phyloP scores from a whole-genome alignment of 92 coral and sea anemone genomes.

The Chrysogorgia sp. region DNA sequence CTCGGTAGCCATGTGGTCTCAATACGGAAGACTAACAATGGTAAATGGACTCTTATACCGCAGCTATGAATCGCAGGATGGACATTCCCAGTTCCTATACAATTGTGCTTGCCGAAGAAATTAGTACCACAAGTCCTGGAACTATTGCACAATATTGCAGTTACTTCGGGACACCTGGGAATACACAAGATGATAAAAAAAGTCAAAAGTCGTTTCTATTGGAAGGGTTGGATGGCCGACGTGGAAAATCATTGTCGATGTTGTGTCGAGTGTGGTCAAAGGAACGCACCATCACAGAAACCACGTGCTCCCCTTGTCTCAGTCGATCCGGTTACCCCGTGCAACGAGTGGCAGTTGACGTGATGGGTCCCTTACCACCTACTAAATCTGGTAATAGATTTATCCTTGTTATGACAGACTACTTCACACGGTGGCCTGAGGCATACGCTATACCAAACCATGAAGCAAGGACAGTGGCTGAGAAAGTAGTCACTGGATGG shows the following conservation, averaged over 20 bases:
- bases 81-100: neutral
- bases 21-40: neutral
- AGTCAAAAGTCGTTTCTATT: slow-evolving; percentile 35
- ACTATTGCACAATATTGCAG: slow-evolving; percentile 30
- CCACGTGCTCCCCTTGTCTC: slow-evolving; percentile 41
- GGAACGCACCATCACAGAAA: slow-evolving; percentile 30
- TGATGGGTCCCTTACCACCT: no score
- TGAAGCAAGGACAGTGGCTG: no score
- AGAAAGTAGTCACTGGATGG: no score
- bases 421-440: no score
- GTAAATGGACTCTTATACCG: neutral
- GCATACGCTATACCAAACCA: no score
- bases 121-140: slow-evolving; percentile 34
- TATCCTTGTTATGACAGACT: no score
- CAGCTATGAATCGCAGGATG: neutral
- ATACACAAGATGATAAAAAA: slow-evolving; percentile 23
- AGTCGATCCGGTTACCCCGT: no score
- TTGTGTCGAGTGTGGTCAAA: slow-evolving; percentile 47
- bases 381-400: no score
- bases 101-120: slow-evolving; percentile 38
- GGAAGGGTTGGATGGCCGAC: neutral
- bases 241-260: slow-evolving; percentile 20
- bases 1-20: no score
- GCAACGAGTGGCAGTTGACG: no score
- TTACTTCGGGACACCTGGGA: slow-evolving; percentile 53